Percentiles rank a stretch among this genome's conserved stretches.
These are phyloP conservation scores for Pocillopora grandis DNA, from an alignment of 92 coral and sea anemone species.

Conservation along the genomic window DNA sequence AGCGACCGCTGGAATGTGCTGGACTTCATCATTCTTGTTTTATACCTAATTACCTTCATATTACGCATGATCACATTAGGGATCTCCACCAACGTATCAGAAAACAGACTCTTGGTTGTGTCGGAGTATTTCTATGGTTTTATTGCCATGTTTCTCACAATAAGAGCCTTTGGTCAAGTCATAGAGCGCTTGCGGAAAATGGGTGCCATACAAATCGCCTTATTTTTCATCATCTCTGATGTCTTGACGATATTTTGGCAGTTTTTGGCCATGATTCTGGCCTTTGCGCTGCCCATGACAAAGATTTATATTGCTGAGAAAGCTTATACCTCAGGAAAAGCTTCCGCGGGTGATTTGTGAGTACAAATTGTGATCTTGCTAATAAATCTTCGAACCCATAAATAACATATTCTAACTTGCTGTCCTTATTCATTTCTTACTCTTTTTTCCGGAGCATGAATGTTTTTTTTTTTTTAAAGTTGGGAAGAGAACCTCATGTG, in stretches of 20 bases:
- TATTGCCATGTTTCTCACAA: slow-evolving; percentile 42
- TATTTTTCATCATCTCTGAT: slow-evolving; percentile 37
- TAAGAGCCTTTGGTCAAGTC: slow-evolving; percentile 54
- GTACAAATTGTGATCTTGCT: not conserved
- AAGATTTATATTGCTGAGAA: slow-evolving; percentile 38
- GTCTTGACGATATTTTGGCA: slow-evolving; percentile 40
- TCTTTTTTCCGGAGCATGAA: too few relatives aligned
- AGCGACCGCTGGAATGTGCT: slow-evolving; percentile 63
- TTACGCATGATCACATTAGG: slow-evolving; percentile 34
- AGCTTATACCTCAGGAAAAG: not conserved
- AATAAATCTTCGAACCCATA: not conserved
- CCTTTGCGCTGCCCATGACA: slow-evolving; percentile 45
- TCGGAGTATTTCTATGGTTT: slow-evolving; percentile 52
- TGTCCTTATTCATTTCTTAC: too few relatives aligned
- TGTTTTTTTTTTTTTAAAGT: too few relatives aligned
- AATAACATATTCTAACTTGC: not conserved
- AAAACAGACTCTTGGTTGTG: slow-evolving; percentile 38
- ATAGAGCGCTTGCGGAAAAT: slow-evolving; percentile 42
- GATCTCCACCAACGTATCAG: slow-evolving; percentile 1
- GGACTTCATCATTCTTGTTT: slow-evolving; percentile 33
- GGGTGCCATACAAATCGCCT: slow-evolving; percentile 55
- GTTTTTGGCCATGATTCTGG: slow-evolving; percentile 43
- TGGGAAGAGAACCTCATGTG: too few relatives aligned
- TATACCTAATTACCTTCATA: slow-evolving; percentile 12
- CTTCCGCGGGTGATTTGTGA: not conserved